A percentile compares a stretch with the other conserved stretches of the same genome.
These are phyloP conservation scores for Neoniphon sammara DNA, from an alignment of 2,797 vertebrate species.

Conservation along the genomic window DNA sequence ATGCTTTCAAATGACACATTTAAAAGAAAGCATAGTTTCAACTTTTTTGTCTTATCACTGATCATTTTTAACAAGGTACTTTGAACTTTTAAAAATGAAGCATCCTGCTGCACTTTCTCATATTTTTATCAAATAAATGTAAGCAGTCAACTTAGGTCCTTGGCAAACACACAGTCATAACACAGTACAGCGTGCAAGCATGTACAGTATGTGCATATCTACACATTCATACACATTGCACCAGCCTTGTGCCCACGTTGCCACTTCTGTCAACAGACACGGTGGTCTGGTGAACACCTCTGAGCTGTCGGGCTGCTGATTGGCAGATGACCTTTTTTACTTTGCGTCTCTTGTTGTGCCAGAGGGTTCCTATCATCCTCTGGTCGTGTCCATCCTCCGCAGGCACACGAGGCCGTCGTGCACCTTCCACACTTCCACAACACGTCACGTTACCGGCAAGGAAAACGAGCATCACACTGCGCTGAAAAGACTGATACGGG, in stretches of 20 bases:
- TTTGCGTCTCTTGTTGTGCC: background rate
- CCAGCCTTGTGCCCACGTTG: background rate
- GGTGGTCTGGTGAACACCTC: background rate
- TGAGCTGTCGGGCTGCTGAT: constrained; percentile 17
- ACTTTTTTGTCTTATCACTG: no score
- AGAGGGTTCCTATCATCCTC: constrained; percentile 1
- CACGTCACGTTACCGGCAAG: background rate
- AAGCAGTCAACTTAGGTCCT: no score
- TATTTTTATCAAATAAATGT: no score
- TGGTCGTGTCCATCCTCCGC: background rate
- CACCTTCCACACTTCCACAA: background rate
- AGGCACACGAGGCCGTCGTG: background rate
- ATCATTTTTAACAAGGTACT: no score
- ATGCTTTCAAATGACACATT: background rate
- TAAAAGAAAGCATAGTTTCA: no score
- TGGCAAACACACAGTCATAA: no score
- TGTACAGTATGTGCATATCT: constrained; percentile 21
- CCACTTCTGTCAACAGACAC: constrained; percentile 39
- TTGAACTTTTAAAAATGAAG: no score
- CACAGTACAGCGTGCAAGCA: constrained; percentile 18
- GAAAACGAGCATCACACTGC: background rate
- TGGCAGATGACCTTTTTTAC: constrained; percentile 53
- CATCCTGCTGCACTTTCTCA: no score
- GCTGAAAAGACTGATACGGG: background rate
- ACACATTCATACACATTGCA: constrained; percentile 8